Conservation (phyloP, 1,140 invertebrate genomes). For the Atopsyche davidsoni region DNA sequence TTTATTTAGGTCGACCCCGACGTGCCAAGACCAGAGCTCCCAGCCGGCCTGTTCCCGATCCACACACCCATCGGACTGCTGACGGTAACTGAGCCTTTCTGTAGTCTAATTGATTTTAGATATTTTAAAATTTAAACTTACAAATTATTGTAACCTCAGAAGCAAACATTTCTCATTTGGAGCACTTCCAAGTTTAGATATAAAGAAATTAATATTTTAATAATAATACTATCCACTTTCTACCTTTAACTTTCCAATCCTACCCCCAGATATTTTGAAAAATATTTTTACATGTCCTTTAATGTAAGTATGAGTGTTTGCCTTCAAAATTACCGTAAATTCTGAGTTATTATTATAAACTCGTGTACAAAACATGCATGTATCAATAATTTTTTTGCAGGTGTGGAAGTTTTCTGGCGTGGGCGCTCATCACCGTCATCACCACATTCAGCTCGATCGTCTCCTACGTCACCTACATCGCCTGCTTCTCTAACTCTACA, state of each 20-base stretch:
- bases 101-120: background rate
- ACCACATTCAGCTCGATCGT: conserved; percentile 21
- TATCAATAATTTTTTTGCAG: conserved; percentile 8
- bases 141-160: background rate
- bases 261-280: too few species aligned
- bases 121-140: background rate
- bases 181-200: too few species aligned
- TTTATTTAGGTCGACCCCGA: conserved; percentile 22
- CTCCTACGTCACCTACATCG: conserved; percentile 24
- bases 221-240: too few species aligned
- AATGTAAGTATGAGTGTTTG: too few species aligned
- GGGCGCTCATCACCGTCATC: conserved; percentile 24
- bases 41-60: conserved; percentile 24
- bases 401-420: conserved; percentile 28
- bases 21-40: conserved; percentile 28
- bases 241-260: too few species aligned
- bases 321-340: too few species aligned
- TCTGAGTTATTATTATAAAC: background rate
- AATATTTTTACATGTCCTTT: too few species aligned
- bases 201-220: too few species aligned
- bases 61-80: conserved; percentile 21
- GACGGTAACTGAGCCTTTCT: conserved; percentile 16
- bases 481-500: conserved; percentile 25
- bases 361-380: background rate
- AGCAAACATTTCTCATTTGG: too few species aligned